phyloP scores from a whole-genome alignment of 2,113 vertebrate species.

The Nycticorax nycticorax region DNA sequence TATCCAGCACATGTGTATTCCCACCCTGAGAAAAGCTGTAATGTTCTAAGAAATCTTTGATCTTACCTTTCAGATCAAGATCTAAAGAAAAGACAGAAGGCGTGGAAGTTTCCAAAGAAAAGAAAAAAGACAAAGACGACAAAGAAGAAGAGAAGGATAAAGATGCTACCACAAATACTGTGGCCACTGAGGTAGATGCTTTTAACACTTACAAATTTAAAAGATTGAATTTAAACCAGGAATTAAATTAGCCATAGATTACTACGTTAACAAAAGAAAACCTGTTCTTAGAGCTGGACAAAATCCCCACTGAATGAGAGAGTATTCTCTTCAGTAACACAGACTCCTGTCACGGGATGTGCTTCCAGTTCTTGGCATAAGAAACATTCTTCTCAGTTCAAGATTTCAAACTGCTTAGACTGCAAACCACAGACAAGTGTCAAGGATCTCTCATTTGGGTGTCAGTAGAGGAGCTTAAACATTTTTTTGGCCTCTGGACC shows the following conservation, averaged over 20 bases:
- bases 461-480: neutral
- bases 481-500: neutral
- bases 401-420: neutral
- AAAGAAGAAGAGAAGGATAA: constrained; percentile 96
- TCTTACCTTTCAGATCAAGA: constrained; percentile 73
- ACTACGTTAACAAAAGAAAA: neutral
- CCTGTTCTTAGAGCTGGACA: neutral
- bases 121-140: constrained; percentile 96
- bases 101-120: constrained; percentile 84
- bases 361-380: neutral
- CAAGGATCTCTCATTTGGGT: neutral
- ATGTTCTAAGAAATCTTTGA: neutral
- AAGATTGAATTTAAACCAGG: neutral
- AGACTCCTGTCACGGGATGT: neutral
- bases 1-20: neutral
- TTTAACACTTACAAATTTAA: neutral
- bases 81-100: constrained; percentile 90
- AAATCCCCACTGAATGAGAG: neutral
- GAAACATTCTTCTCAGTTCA: neutral
- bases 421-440: neutral
- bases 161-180: constrained; percentile 81
- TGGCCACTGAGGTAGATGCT: constrained; percentile 38
- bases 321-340: neutral
- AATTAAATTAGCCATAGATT: neutral
- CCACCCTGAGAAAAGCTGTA: neutral